These are phyloP conservation scores for Dasypolia templi DNA, from an alignment of 2,888 invertebrate genomes.

Conservation along the genomic window DNA sequence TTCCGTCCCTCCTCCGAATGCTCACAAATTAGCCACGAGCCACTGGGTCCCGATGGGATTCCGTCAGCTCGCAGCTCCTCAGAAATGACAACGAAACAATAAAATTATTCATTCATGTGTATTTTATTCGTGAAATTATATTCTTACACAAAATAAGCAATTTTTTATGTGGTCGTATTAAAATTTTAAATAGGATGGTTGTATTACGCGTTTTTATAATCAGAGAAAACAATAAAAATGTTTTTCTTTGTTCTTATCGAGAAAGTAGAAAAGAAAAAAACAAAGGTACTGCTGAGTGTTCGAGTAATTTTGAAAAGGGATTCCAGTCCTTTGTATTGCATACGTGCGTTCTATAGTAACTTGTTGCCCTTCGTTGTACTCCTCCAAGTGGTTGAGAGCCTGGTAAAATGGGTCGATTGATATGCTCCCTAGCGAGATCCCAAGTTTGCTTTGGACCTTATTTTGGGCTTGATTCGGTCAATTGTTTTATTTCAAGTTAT, in stretches of 20 bases:
- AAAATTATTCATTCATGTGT: slow-evolving; percentile 58
- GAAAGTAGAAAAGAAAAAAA: slow-evolving; percentile 11
- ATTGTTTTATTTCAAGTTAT: slow-evolving; percentile 36
- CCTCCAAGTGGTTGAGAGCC: slow-evolving; percentile 67
- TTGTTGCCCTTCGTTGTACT: slow-evolving; percentile 73
- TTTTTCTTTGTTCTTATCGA: slow-evolving; percentile 1
- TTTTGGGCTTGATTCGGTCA: slow-evolving; percentile 30
- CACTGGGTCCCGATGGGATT: slow-evolving; percentile 65
- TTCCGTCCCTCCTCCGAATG: slow-evolving; percentile 24
- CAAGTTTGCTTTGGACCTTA: slow-evolving; percentile 44
- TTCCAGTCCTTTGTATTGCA: slow-evolving; percentile 68
- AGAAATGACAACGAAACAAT: slow-evolving; percentile 57
- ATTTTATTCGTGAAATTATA: slow-evolving; percentile 42
- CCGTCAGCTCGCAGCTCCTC: slow-evolving; percentile 45
- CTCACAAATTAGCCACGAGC: slow-evolving; percentile 68
- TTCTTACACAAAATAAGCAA: slow-evolving; percentile 41
- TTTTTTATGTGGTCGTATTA: slow-evolving; percentile 28
- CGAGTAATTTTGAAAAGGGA: slow-evolving; percentile 74
- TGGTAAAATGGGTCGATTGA: slow-evolving; percentile 66
- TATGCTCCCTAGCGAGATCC: slow-evolving; percentile 49
- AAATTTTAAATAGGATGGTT: slow-evolving; percentile 24
- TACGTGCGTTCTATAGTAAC: slow-evolving; percentile 57
- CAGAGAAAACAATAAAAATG: slow-evolving; percentile 1
- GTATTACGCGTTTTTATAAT: slow-evolving; percentile 26
- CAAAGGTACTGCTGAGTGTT: slow-evolving; percentile 39